Evolutionary conservation across 1,140 invertebrate species (phyloP).

Genomic region (Palaemon carinicauda): DNA sequence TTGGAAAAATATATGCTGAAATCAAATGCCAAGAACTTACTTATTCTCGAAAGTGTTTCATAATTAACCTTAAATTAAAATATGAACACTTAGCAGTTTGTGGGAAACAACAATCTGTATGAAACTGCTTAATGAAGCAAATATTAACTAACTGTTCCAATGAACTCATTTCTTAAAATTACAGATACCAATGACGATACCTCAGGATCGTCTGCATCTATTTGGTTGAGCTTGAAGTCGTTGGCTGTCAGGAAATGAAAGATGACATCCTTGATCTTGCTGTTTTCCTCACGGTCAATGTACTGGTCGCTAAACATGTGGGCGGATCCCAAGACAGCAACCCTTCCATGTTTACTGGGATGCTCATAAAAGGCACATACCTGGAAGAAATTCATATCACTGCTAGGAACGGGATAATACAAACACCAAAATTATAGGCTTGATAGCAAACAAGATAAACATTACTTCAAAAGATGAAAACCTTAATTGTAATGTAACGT

Average conservation of each 20-base stretch:
- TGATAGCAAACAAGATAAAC: not conserved
- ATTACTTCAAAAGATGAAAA: not conserved
- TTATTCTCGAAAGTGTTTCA: too few relatives aligned
- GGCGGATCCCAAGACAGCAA: conserved; percentile 71
- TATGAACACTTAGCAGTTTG: too few relatives aligned
- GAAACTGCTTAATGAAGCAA: too few relatives aligned
- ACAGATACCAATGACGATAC: conserved; percentile 65
- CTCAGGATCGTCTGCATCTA: conserved; percentile 94
- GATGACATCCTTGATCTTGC: conserved; percentile 87
- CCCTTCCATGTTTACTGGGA: conserved; percentile 64
- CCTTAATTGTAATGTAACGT: too few relatives aligned
- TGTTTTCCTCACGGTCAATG: conserved; percentile 94
- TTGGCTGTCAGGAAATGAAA: conserved; percentile 82
- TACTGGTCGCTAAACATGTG: conserved; percentile 78
- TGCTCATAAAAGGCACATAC: conserved; percentile 59
- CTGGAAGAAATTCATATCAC: conserved; percentile 1
- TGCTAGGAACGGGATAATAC: too few relatives aligned
- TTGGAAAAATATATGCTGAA: too few relatives aligned
- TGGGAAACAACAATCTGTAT: too few relatives aligned
- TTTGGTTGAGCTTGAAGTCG: conserved; percentile 76
- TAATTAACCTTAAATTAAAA: too few relatives aligned
- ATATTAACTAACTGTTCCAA: too few relatives aligned
- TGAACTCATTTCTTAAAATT: too few relatives aligned
- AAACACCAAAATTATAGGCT: not conserved
- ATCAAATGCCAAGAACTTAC: not conserved